Base-by-base conservation (phyloP, 2,888 invertebrate genomes). In the Danaus chrysippus region DNA sequence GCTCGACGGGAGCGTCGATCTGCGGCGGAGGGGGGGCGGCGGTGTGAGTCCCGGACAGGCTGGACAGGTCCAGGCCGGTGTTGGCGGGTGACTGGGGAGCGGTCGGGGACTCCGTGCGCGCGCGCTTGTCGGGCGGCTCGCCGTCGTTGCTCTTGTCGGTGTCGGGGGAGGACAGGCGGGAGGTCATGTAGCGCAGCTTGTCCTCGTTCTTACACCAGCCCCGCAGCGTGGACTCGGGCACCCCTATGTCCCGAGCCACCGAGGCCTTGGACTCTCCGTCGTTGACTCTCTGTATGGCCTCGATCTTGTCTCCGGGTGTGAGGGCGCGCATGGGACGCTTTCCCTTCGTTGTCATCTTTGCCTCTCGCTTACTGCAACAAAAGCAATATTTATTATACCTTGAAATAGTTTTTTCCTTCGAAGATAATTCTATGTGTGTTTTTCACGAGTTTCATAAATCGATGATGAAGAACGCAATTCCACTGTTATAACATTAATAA, bases 191-290 rank as follows among this genome's bases (percentile, higher is more conserved):
- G 84, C 91, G 87, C 69, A 91, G 83, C 82, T 96, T 96, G 73
- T 95, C 94, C 78, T 96, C 96, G 77, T 96, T 95, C 83, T 96
- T 96, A 86, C 96, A 96, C 96, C 96, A 96, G 63, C 96, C 96
- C 3, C 96, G 92, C 13, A 96, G 89, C 10, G 96, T 96, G 2
- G 96, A 96, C 82, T 96, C 96, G 0, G 96, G 96, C 15, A 96
- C 96, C 43, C 96, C 96, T 77, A 96, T 96, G 80, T 96, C 95
- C 3, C 96, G 92, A 1, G 96, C 96, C 1, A 96, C 96, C 0
- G 96, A 95, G 2, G 96, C 96, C 77, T 96, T 96, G 62, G 95
- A 95, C 82, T 96, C 96, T 58, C 96, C 96, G 80, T 95, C 94
- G 87, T 95, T 95, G 54, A 97, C 96, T 69, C 96, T 91, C 73